phyloP scores from a whole-genome alignment of 92 coral and sea anemone genomes.

The Phymanthus crucifer region DNA sequence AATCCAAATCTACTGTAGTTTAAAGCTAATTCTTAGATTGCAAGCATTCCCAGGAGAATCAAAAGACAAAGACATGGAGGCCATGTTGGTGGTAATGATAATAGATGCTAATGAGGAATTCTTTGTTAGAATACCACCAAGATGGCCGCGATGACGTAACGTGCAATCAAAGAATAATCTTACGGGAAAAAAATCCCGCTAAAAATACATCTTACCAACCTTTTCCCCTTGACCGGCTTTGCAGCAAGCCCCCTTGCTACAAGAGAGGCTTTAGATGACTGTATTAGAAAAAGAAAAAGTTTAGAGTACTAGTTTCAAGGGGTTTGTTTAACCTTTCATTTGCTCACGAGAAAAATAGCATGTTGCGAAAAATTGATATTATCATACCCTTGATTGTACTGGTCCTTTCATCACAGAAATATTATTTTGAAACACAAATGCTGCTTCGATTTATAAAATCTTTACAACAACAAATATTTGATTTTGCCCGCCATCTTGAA shows the following conservation, averaged over 20 bases:
- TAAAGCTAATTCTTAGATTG: background rate
- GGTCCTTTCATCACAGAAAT: conserved; percentile 11
- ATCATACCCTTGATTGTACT: conserved; percentile 19
- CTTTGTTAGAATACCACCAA: no score
- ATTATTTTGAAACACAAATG: background rate
- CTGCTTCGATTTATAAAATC: background rate
- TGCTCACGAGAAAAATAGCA: background rate
- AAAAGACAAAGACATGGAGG: no score
- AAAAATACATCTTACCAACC: conserved; percentile 21
- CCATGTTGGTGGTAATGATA: no score
- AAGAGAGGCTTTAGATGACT: conserved; percentile 97
- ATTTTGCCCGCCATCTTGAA: conserved; percentile 51
- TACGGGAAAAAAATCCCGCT: background rate
- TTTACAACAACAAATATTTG: background rate
- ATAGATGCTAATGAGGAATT: no score
- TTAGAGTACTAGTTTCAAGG: background rate
- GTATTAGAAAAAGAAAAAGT: background rate
- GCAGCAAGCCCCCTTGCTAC: conserved; percentile 89
- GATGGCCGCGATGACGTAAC: background rate
- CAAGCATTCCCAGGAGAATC: no score
- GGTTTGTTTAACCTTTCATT: background rate
- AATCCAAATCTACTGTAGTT: no score
- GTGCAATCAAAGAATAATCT: no score
- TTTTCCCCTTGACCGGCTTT: conserved; percentile 57
- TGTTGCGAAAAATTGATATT: background rate